A percentile compares a stretch with the other conserved stretches of the same genome.
phyloP scores from a whole-genome alignment of 2,888 invertebrate species.

The Coleophora flavipennella region DNA sequence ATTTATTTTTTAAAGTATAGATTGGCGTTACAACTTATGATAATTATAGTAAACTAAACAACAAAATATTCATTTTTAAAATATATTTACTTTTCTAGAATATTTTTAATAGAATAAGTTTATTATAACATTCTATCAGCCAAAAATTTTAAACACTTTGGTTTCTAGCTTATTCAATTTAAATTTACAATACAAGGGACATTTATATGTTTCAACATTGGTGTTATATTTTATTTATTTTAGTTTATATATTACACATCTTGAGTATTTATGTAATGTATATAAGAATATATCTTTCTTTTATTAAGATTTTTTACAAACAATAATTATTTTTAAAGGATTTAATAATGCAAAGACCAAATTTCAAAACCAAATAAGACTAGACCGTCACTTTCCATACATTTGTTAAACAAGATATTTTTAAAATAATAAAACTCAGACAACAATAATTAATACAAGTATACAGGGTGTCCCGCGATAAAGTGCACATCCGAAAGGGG shows the following conservation, averaged over 20 bases:
- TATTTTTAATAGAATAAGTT: too few relatives aligned
- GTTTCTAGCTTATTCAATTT: constrained; percentile 58
- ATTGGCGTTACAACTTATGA: constrained; percentile 32
- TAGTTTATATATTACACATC: background rate
- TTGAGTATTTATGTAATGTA: background rate
- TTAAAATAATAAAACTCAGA: too few relatives aligned
- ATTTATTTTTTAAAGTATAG: constrained; percentile 53
- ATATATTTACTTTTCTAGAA: too few relatives aligned
- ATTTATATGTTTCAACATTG: constrained; percentile 21
- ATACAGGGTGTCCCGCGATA: too few relatives aligned
- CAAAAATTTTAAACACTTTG: constrained; percentile 65
- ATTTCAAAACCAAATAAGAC: constrained; percentile 33
- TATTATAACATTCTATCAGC: constrained; percentile 36
- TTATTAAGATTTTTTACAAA: too few relatives aligned
- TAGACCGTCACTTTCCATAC: constrained; percentile 39
- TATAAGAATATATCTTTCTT: too few relatives aligned
- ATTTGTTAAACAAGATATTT: too few relatives aligned
- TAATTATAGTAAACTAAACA: constrained; percentile 44
- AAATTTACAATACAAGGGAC: constrained; percentile 31
- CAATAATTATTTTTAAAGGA: too few relatives aligned
- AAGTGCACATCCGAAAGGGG: too few relatives aligned
- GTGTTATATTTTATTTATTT: constrained; percentile 27
- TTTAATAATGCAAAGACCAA: constrained; percentile 21
- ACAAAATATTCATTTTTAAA: constrained; percentile 24
- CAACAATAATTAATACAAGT: too few relatives aligned